Base-by-base conservation (phyloP, 2,888 invertebrate genomes). In the Pheosia gnoma region DNA sequence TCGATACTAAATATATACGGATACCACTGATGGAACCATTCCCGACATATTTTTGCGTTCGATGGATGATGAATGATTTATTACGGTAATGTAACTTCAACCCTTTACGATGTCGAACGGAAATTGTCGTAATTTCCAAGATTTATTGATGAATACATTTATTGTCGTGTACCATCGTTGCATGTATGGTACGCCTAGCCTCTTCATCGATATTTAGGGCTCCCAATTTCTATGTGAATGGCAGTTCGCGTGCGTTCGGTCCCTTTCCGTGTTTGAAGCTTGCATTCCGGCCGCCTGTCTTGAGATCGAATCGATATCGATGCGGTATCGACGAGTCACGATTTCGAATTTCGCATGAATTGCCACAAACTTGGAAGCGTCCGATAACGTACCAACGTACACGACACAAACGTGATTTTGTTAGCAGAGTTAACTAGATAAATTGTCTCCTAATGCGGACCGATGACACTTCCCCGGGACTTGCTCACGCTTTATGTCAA, bases 191-290 rank as follows among this genome's bases (percentile, higher is more conserved):
- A 77, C 66, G 57, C 72, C 73, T 75, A 78, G 75, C 75, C 72
- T 79, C 77, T 78, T 75, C 76, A 80, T 74, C 73, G 71, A 76
- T 78, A 81, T 82, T 78, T 79, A 78, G 77, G 75, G 75, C 74
- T 74, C 80, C 82, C 80, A 80, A 86, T 87, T 86, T 85, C 82
- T 82, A 86, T 89, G 83, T 82, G 82, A 80, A 84, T 77, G 79
- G 79, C 76, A 75, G 84, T 79, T 91, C 80, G 89, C 90, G 90
- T 91, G 91, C 84, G 86, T 84, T 80, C 78, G 72, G 77, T 81
- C 73, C 86, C 83, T 86, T 90, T 90, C 84, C 90, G 89, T 90
- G 90, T 85, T 87, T 83, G 83, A 90, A 90, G 83, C 89, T 91
- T 91, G 86, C 86, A 85, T 82, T 81, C 81, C 78, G 77, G 78